A percentile compares a stretch with the other conserved stretches of the same genome.
These are phyloP conservation scores for Palythoa grandis DNA, from an alignment of 92 coral and sea anemone genomes.

Conservation along the genomic window DNA sequence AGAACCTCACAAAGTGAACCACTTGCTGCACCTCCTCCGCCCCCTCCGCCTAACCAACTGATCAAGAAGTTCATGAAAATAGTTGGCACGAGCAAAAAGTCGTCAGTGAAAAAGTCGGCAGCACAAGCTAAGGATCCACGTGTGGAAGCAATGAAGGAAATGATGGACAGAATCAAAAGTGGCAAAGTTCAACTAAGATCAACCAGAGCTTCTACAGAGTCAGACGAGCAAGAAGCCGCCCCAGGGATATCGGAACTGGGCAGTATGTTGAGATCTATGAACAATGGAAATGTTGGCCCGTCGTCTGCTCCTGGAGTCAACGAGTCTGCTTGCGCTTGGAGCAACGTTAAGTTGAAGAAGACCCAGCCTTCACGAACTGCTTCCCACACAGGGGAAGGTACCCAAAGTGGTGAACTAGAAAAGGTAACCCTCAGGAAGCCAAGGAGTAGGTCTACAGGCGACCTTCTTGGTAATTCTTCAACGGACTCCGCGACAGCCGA, in stretches of 20 bases:
- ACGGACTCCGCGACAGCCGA: conserved; percentile 73
- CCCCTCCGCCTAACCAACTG: conserved; percentile 66
- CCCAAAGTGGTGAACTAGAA: conserved; percentile 46
- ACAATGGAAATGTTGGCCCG: conserved; percentile 40
- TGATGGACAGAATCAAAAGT: conserved; percentile 91
- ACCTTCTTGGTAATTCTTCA: conserved; percentile 68
- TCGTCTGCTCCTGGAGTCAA: conserved; percentile 41
- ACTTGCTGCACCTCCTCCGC: conserved; percentile 58
- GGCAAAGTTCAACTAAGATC: conserved; percentile 82
- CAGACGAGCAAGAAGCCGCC: conserved; percentile 31
- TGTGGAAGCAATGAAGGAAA: conserved; percentile 86
- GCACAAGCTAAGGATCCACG: conserved; percentile 67
- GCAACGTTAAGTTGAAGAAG: conserved; percentile 76
- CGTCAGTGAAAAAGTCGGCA: background rate
- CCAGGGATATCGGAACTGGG: conserved; percentile 85
- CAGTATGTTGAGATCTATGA: conserved; percentile 75
- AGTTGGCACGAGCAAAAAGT: conserved; percentile 69
- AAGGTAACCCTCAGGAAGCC: conserved; percentile 74
- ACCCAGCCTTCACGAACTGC: conserved; percentile 18
- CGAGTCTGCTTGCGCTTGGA: conserved; percentile 65
- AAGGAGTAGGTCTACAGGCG: conserved; percentile 87
- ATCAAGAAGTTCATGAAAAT: conserved; percentile 85
- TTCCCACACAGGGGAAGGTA: conserved; percentile 1
- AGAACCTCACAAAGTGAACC: conserved; percentile 42
- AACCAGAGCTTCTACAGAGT: conserved; percentile 35